Base-by-base conservation (phyloP, 2,113 vertebrate genomes). In the Saguinus imperator region DNA sequence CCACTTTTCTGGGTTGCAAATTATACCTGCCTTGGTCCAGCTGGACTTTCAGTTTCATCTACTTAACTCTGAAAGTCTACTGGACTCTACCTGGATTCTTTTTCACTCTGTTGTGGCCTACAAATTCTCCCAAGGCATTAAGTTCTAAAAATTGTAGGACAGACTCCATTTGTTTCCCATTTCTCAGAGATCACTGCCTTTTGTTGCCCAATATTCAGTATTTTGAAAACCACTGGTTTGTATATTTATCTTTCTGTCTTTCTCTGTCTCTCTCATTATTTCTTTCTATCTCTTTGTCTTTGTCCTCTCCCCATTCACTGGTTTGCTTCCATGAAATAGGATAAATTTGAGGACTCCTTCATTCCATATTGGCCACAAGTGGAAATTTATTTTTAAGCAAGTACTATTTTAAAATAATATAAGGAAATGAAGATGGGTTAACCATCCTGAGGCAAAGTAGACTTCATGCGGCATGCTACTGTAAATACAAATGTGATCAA, bases 341-440 rank as follows among this genome's bases (percentile, higher is more conserved):
- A 29, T 25, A 76, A 66, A 32, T 82, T 55, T 20, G 61, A 64
- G 86, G 57, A 29, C 29, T 29, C 3, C 75, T 9, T 45, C 66
- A 68, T 58, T 82, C 18, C 32, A 79, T 61, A 20, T 12, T 76
- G 8, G n/a, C 35, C 29, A 35, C 17, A 85, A 72, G 6, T 17
- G 13, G 37, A 79, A 79, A 23, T 87, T 68, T 83, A 40, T 84
- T 87, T 82, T 85, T 79, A 80, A 95, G 18, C 25, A 94, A 87
- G 17, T 1, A 85, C 16, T 13, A 79, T 18, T 81, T 94, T 58
- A 64, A 92, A 95, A 76, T 81, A 87, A 70, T 45, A 37, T 68
- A 35, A 80, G 27, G 52, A 90, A 92, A 55, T 61, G 43, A 83
- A 43, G 32, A 73, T 50, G 29, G 35, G 1, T 91, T 85, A 77